Percentiles rank a stretch among this genome's conserved stretches.
These are phyloP conservation scores for Caenorhabditis afra DNA, from an alignment of 2,888 invertebrate genomes.

Conservation along the genomic window DNA sequence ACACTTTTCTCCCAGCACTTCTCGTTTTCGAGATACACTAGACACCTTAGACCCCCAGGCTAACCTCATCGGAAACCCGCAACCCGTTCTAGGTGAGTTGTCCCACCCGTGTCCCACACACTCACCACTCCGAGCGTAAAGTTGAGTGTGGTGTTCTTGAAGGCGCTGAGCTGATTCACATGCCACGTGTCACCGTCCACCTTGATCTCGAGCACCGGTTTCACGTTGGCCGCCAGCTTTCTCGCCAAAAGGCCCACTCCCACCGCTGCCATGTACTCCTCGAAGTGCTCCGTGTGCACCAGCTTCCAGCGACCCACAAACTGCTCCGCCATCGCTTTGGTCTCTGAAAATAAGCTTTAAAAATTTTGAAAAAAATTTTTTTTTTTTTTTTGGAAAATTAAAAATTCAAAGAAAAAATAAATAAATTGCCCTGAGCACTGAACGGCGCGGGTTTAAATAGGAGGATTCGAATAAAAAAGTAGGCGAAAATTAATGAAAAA, in stretches of 20 bases:
- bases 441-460: background rate
- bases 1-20: too few species aligned
- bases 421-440: too few species aligned
- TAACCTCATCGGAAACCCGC: too few species aligned
- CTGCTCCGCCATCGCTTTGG: constrained; percentile 40
- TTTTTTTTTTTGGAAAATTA: too few species aligned
- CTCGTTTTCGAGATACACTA: too few species aligned
- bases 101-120: background rate
- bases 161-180: constrained; percentile 63
- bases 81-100: too few species aligned
- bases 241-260: constrained; percentile 68
- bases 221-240: constrained; percentile 69
- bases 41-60: too few species aligned
- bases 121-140: constrained; percentile 62
- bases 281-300: constrained; percentile 67
- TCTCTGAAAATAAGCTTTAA: too few species aligned
- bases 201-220: constrained; percentile 68
- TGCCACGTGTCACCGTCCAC: constrained; percentile 62
- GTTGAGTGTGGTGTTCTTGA: constrained; percentile 68
- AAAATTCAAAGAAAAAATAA: constrained; percentile 20
- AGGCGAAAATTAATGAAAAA: background rate
- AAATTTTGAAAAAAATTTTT: too few species aligned
- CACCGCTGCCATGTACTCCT: constrained; percentile 72
- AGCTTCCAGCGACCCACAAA: constrained; percentile 68
- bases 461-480: background rate